Percentiles rank a stretch among this genome's conserved stretches.
Conservation (phyloP, 35 echinoderm and acorn worm genomes). For the Ophioderma brevispina region DNA sequence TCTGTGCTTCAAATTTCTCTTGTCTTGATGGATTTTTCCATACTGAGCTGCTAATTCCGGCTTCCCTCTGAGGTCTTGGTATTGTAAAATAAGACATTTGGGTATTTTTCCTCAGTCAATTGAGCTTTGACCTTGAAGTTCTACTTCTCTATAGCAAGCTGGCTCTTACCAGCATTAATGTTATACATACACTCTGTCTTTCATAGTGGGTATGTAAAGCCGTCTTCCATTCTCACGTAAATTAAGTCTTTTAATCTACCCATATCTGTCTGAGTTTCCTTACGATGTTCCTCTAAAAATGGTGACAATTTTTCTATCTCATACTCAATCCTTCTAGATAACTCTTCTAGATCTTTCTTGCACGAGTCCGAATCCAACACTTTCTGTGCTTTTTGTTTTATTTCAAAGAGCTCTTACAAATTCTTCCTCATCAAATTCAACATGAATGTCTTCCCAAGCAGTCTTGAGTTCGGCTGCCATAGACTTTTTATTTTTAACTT, state of each 20-base stretch:
- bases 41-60: constrained; percentile 62
- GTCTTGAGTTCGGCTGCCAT: constrained; percentile 52
- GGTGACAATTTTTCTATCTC: constrained; percentile 53
- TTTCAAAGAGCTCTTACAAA: constrained; percentile 55
- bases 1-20: constrained; percentile 72
- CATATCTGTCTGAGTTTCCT: constrained; percentile 65
- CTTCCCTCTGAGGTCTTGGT: constrained; percentile 77
- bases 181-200: constrained; percentile 72
- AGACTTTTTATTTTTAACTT: constrained; percentile 65
- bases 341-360: constrained; percentile 30
- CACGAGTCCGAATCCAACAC: constrained; percentile 19
- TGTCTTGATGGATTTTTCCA: constrained; percentile 71
- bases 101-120: constrained; percentile 53
- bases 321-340: constrained; percentile 12
- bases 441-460: constrained; percentile 48
- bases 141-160: constrained; percentile 68
- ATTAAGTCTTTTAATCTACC: constrained; percentile 73
- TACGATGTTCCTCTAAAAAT: constrained; percentile 64
- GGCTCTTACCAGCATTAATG: constrained; percentile 71
- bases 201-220: constrained; percentile 48
- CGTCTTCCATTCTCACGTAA: constrained; percentile 56
- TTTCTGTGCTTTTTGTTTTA: constrained; percentile 46
- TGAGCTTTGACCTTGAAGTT: constrained; percentile 65
- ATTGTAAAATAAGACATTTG: constrained; percentile 68
- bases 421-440: constrained; percentile 68